Percentiles rank a stretch among this genome's conserved stretches.
Conservation (phyloP, 2,888 invertebrate genomes). For the Megamerina dolium region DNA sequence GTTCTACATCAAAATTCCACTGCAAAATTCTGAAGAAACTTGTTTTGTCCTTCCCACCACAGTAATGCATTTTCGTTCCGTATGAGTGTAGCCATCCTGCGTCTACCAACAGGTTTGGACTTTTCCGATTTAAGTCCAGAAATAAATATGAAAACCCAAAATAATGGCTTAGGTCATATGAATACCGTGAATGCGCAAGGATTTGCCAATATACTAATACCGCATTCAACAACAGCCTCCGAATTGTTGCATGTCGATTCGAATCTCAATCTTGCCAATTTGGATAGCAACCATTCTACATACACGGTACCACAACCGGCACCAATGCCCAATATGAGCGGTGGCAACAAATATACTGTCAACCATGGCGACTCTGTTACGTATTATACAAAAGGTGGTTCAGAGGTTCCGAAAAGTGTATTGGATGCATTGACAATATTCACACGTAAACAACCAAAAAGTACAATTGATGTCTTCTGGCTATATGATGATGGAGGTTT, state of each 20-base stretch:
- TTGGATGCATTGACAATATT: constrained; percentile 68
- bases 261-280: constrained; percentile 59
- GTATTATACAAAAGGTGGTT: constrained; percentile 56
- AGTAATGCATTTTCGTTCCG: constrained; percentile 91
- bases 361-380: constrained; percentile 48
- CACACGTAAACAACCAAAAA: constrained; percentile 69
- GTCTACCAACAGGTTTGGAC: constrained; percentile 81
- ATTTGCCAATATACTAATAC: constrained; percentile 36
- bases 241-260: constrained; percentile 63
- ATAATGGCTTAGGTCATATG: constrained; percentile 30
- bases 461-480: constrained; percentile 94
- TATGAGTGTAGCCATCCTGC: constrained; percentile 81
- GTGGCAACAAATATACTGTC: constrained; percentile 34
- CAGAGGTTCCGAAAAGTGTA: constrained; percentile 59
- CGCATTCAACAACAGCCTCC: constrained; percentile 38
- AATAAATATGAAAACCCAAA: constrained; percentile 24
- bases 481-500: constrained; percentile 89
- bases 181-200: constrained; percentile 38
- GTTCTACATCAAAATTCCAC: background rate
- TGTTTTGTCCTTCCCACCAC: constrained; percentile 20
- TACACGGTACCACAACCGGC: constrained; percentile 36
- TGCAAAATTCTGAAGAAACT: background rate
- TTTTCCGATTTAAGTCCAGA: constrained; percentile 54
- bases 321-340: constrained; percentile 41
- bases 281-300: constrained; percentile 44